Base-by-base conservation (phyloP, 2,888 invertebrate genomes). In the Sialis fuliginosa region DNA sequence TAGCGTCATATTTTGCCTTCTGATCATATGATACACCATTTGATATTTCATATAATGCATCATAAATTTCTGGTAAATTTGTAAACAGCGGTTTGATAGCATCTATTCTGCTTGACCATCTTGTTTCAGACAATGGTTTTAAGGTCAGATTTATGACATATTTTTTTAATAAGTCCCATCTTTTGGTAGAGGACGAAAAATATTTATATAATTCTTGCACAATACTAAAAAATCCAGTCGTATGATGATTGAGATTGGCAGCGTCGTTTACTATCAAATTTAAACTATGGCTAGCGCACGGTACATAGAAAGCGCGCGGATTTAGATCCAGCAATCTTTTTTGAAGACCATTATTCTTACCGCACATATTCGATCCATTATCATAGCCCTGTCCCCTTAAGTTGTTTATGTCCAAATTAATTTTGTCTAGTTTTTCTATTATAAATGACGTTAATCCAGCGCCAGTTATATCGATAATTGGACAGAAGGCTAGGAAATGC, bases 191-290 rank as follows among this genome's bases (percentile, higher is more conserved):
- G 8, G 48, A 44, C 6, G 52, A 52, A 50, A 55, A 55, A 49
- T 46, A 55, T 48, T 46, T 51, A 48, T 55, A 56, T 34, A 57
- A 39, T 49, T 51, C 52, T 52, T 57, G 53, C 6, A 55, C 48
- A 13, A 55, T 48, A 39, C 35, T 33, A 47, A 57, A 57, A 51
- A 56, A 56, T 44, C 35, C 41, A 9, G 45, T 43, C 6, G 53
- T 48, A 42, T 51, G 47, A 8, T 45, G 22, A 9, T 44, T 47
- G 43, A 48, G 39, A 12, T 52, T 52, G 6, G 54, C 55, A 33
- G 52, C 53, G 45, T 56, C 55, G 44, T 53, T 55, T 12, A 57
- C 54, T n/a, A 55, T 49, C 42, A 54, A 51, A 55, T 58, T 57
- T 39, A 57, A 49, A 33, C 50, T 49, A 47, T 57, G 57, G 1